Percentiles rank a stretch among this genome's conserved stretches.
These are phyloP conservation scores for Hippoglossus hippoglossus DNA, from an alignment of 2,797 vertebrate species.

Conservation along the genomic window DNA sequence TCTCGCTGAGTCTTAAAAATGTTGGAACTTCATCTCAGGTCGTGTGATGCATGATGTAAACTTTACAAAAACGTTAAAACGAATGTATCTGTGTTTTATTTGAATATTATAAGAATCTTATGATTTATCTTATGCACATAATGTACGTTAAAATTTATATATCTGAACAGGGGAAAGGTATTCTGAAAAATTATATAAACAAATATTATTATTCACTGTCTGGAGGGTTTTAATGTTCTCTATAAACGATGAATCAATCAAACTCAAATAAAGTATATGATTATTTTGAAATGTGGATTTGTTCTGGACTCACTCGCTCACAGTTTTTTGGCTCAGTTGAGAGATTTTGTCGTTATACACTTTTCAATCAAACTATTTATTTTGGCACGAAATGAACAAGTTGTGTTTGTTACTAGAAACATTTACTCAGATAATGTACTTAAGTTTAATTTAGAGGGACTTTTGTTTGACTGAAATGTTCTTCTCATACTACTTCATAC, in stretches of 20 bases:
- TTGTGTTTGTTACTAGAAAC: neutral
- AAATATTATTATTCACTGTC: too few species aligned
- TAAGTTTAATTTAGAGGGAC: too few species aligned
- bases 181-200: too few species aligned
- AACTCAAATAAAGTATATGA: neutral
- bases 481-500: too few species aligned
- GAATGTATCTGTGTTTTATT: neutral
- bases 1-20: neutral
- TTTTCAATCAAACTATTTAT: too few species aligned
- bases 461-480: too few species aligned
- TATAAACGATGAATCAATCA: neutral
- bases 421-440: too few species aligned
- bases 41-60: neutral
- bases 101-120: neutral
- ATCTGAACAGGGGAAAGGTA: too few species aligned
- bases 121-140: neutral
- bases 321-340: too few species aligned
- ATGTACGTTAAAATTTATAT: neutral
- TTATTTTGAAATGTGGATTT: conserved; percentile 9
- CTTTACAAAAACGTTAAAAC: neutral
- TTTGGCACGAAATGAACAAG: too few species aligned
- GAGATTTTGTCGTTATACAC: too few species aligned
- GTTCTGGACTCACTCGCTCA: neutral
- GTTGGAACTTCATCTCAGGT: neutral
- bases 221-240: neutral